Conservation (phyloP, 2,113 vertebrate species). For the Nyctereutes procyonoides region DNA sequence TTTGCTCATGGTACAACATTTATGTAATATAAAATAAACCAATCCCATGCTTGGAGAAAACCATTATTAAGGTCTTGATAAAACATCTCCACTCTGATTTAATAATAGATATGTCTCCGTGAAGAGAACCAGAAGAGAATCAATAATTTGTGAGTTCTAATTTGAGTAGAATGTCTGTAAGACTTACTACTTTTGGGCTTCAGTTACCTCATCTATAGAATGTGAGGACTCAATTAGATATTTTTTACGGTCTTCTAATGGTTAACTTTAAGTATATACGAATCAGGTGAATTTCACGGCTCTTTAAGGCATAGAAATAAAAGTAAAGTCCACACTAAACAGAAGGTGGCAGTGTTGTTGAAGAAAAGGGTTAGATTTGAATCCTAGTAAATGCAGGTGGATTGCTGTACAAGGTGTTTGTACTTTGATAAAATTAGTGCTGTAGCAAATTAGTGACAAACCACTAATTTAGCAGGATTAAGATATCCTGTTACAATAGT, state of each 20-base stretch:
- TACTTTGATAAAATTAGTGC: conserved; percentile 72
- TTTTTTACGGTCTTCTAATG: not conserved
- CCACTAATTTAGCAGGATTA: conserved; percentile 69
- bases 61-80: not conserved
- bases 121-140: not conserved
- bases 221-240: not conserved
- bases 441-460: conserved; percentile 68
- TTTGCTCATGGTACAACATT: not conserved
- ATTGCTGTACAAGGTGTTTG: conserved; percentile 34
- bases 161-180: not conserved
- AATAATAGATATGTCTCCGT: not conserved
- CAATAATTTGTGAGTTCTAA: not conserved
- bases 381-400: conserved; percentile 50
- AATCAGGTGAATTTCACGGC: not conserved
- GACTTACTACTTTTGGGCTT: not conserved
- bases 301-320: not conserved
- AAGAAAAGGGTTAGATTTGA: conserved; percentile 79
- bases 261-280: not conserved
- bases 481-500: conserved; percentile 57
- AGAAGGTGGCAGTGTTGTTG: conserved; percentile 89
- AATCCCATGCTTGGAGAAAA: not conserved
- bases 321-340: conserved; percentile 41
- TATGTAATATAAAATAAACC: not conserved
- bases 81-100: not conserved
- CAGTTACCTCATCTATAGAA: not conserved